Conservation (phyloP, 2,113 vertebrate genomes). For the Theristicus caerulescens region DNA sequence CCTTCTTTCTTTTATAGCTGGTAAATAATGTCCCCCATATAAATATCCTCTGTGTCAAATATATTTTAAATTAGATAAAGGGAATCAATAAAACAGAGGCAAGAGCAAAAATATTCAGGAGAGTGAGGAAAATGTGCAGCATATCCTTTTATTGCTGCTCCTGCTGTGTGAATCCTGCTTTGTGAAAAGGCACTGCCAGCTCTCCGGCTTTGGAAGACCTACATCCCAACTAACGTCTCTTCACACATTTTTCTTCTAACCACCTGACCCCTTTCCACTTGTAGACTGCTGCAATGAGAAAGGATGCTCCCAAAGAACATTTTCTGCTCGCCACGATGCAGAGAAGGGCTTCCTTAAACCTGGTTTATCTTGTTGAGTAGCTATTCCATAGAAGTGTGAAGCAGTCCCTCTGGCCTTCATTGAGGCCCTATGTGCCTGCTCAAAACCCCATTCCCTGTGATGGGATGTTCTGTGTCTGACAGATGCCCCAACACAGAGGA, state of each 20-base stretch:
- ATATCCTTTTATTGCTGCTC: background rate
- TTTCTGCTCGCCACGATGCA: rapidly evolving
- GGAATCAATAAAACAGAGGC: background rate
- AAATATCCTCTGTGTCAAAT: background rate
- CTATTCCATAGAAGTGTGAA: background rate
- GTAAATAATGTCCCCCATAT: background rate
- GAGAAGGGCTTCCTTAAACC: background rate
- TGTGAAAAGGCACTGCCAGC: background rate
- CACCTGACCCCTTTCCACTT: background rate
- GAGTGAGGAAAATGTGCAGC: background rate
- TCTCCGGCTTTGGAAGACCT: background rate
- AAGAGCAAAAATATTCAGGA: background rate
- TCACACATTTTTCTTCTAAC: background rate
- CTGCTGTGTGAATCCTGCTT: background rate
- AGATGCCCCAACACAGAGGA: background rate
- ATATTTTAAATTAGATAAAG: background rate
- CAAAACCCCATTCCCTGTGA: background rate
- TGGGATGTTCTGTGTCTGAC: no score
- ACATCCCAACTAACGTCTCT: background rate
- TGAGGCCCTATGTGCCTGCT: background rate
- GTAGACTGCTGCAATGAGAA: background rate
- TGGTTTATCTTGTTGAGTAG: background rate
- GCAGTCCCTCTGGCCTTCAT: background rate
- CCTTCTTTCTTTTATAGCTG: background rate
- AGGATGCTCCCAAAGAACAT: background rate